Evolutionary conservation across 2,113 vertebrate species (phyloP).

Genomic region (Orientallactaga bullata): DNA sequence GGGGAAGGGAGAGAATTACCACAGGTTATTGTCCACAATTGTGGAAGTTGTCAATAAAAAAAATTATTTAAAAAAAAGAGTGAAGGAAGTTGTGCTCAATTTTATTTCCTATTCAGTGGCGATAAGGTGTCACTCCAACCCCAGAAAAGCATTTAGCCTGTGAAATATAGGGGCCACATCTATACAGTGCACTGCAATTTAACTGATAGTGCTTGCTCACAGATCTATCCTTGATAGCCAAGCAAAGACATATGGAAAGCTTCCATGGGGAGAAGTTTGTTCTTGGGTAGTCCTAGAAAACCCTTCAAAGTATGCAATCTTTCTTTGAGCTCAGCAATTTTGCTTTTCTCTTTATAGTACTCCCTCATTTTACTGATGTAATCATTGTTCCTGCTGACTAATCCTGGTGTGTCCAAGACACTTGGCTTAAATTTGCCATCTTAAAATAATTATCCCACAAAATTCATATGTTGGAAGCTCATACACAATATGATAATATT

Average conservation of each 20-base stretch:
- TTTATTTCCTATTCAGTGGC: not conserved
- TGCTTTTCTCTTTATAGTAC: not conserved
- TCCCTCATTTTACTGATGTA: not conserved
- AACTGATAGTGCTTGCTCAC: not conserved
- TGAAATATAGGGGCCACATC: not conserved
- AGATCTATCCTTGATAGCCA: not conserved
- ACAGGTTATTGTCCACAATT: too few species aligned
- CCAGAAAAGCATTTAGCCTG: not conserved
- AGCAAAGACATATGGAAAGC: not conserved
- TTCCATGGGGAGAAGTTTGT: not conserved
- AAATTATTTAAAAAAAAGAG: too few species aligned
- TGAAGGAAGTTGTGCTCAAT: not conserved
- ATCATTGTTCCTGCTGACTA: not conserved
- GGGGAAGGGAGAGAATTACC: too few species aligned
- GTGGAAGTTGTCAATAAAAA: too few species aligned
- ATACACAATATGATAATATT: not conserved
- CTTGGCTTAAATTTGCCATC: not conserved
- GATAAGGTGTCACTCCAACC: not conserved
- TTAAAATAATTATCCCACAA: not conserved
- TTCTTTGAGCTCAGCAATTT: not conserved
- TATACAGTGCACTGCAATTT: not conserved
- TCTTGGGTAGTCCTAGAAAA: constrained; percentile 13
- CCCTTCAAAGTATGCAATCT: not conserved
- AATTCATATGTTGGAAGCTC: not conserved
- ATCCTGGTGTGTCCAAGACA: not conserved